Base-by-base conservation (phyloP, 1,140 invertebrate species). In the Leptopilina clavipes region DNA sequence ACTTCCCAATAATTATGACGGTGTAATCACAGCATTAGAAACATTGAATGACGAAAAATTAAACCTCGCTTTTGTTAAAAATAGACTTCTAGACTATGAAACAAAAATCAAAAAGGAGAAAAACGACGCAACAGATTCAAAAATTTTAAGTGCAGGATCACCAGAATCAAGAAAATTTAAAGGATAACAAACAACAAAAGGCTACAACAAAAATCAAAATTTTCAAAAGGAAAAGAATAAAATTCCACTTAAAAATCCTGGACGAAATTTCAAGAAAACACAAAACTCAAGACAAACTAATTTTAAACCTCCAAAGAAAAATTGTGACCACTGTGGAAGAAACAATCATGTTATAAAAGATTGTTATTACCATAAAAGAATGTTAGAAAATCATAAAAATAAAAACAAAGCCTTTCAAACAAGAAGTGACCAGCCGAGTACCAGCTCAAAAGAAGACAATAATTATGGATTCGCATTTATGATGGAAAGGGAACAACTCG, bases 21-120 rank as follows among this genome's bases (percentile, higher is more conserved):
- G 70, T 0, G 70, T 78, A 5, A 74, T 78, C 6, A 52, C 48
- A 0, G 48, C 48, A 3, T 17, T 52, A 17, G 48, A 52, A 52
- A 52, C 48, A 52, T 17, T 52, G 14, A 17, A 1, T 7, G 48
- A 52, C 17, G 48, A 52, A 1, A 52, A 52, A 17, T 52, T n/a
- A 17, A n/a, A 52, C 8, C 6, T 17, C 17, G 17, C 48, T 5
- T 52, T 52, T 7, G 48, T 52, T 6, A 52, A 52, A 6, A 52
- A n/a, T 8, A 52, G 48, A 17, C n/a, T 52, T 17, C 17, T 52
- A n/a, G 48, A 52, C 17, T n/a, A 52, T 17, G n/a, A 52, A 3
- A 52, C 8, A 52, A 52, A 52, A 52, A 17, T 52, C 17, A n/a
- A 52, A 6, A 2, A 52, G 17, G 48, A 52, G 17, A 52, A n/a